phyloP scores from a whole-genome alignment of 2,888 invertebrate genomes.

The Anarsia innoxiella region DNA sequence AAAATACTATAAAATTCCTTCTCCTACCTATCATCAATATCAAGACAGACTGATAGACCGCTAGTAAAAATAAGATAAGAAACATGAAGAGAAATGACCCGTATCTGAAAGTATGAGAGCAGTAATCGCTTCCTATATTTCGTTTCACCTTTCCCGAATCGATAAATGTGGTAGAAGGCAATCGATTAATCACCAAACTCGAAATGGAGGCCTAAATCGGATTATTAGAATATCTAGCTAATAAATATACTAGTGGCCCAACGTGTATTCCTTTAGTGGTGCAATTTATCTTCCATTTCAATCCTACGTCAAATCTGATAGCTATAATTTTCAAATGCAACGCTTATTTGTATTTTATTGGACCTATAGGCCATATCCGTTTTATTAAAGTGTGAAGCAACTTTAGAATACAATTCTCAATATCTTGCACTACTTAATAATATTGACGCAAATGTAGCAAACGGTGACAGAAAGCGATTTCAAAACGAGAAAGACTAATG shows the following conservation, averaged over 20 bases:
- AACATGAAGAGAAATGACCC: conserved; percentile 8
- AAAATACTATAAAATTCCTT: too few species aligned
- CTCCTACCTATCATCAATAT: conserved; percentile 1
- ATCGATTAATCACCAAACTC: conserved; percentile 45
- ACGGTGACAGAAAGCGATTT: too few species aligned
- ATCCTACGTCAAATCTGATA: too few species aligned
- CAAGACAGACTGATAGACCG: not conserved
- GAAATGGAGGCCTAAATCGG: conserved; percentile 40
- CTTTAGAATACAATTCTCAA: too few species aligned
- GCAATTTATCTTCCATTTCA: conserved; percentile 30
- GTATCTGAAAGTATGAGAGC: conserved; percentile 10
- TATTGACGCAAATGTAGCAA: too few species aligned
- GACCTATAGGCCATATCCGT: too few species aligned
- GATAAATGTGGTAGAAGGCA: conserved; percentile 22
- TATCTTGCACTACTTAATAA: too few species aligned
- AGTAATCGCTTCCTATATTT: conserved; percentile 12
- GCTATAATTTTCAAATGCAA: too few species aligned
- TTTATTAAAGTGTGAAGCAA: too few species aligned
- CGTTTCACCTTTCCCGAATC: conserved; percentile 12
- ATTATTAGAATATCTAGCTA: conserved; percentile 40
- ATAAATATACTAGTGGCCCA: conserved; percentile 27
- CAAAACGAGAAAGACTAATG: too few species aligned
- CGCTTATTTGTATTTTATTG: too few species aligned
- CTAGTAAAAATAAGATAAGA: conserved; percentile 6
- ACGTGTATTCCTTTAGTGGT: conserved; percentile 22